Evolutionary conservation across 2,888 invertebrate species (phyloP), one percentile per base, ranked within the genome.

Genomic region (Drosophila quinaria): DNA sequence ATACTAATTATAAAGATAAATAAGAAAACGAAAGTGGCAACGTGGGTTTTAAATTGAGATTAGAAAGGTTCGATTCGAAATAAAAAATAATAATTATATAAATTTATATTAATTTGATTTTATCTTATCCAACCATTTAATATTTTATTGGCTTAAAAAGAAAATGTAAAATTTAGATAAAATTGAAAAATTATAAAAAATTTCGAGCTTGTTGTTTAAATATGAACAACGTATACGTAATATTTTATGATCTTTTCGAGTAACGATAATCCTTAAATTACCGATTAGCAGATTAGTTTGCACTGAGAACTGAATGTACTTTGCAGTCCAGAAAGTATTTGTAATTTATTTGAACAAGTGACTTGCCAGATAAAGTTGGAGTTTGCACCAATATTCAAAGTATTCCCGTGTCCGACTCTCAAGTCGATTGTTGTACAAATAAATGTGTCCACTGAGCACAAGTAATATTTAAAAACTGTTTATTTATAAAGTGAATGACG

Each of bases 401-500:
- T 15, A 29, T 1, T 46, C 46, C 19, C 19, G 19, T 19, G 4
- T 10, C 5, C 15, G 4, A 17, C 19, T 5, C 31, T 17, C 19
- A 35, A 33, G 33, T 25, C 25, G 39, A 41, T 71, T 39, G 55
- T 13, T 31, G 46, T 15, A 5, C 52, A 60, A 75, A 73, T 68
- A 75, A 51, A 61, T 19, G 15, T 60, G 33, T 39, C 49, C 39
- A 35, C 8, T 46, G 6, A 46, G 49, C 50, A 42, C 17, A 41
- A 58, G 44, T 49, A 35, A 29, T 46, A 42, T 62, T 29, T 44
- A 44, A 22, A 33, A 11, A 33, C 31, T 37, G 51, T 70, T 59
- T 82, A 70, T 80, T 86, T 86, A 66, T 67, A 76, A 35, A 51
- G 47, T 64, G 37, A 74, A 68, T 88, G 89, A 88, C 89, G 89